phyloP scores from a whole-genome alignment of 92 coral and sea anemone genomes.

The Muricea muricata region DNA sequence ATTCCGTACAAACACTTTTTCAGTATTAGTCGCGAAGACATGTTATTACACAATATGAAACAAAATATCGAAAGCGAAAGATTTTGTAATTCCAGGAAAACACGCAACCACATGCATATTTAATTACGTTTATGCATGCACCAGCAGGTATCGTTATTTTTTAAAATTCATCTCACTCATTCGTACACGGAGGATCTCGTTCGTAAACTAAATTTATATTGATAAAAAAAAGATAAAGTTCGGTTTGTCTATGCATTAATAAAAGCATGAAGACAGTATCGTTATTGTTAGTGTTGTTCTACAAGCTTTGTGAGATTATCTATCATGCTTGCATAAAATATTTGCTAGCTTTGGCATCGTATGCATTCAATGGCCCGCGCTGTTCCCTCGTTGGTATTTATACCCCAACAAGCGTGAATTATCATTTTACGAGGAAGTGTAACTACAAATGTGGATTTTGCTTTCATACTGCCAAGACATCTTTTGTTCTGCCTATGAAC shows the following conservation, averaged over 20 bases:
- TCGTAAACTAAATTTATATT: too few species aligned
- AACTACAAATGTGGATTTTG: slow-evolving; percentile 87
- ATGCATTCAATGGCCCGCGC: background rate
- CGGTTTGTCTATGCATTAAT: background rate
- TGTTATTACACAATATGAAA: background rate
- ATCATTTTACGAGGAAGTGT: slow-evolving; percentile 84
- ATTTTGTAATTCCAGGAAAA: background rate
- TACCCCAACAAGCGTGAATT: slow-evolving; percentile 77
- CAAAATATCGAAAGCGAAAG: background rate
- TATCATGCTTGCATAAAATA: background rate
- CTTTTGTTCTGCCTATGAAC: slow-evolving; percentile 75
- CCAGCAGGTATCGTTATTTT: too few species aligned
- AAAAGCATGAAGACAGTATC: background rate
- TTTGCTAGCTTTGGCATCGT: background rate
- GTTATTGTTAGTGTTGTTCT: background rate
- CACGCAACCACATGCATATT: too few species aligned
- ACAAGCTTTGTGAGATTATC: background rate
- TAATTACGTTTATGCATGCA: too few species aligned
- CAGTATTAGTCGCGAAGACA: background rate
- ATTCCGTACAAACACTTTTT: background rate
- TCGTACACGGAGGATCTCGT: too few species aligned
- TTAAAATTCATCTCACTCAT: too few species aligned
- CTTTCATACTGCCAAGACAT: slow-evolving; percentile 87
- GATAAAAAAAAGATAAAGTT: too few species aligned
- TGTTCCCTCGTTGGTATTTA: background rate